These are phyloP conservation scores for Trichopria drosophilae DNA, from an alignment of 2,888 invertebrate genomes.

Conservation along the genomic window DNA sequence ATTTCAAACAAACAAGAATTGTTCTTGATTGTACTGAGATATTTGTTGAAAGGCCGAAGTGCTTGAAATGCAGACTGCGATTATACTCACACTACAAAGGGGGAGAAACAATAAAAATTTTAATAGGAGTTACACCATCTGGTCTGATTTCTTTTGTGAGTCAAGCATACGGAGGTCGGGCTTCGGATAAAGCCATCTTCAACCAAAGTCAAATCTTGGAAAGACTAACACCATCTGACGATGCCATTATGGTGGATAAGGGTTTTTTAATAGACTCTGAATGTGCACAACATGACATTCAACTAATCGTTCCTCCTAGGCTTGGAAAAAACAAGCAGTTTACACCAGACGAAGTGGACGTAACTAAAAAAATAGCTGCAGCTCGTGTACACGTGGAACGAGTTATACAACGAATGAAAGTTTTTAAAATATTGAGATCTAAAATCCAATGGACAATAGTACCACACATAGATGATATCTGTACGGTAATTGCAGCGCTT, in stretches of 20 bases:
- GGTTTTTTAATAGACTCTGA: slow-evolving; percentile 21
- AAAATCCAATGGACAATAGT: slow-evolving; percentile 13
- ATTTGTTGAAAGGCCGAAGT: slow-evolving; percentile 29
- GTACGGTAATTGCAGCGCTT: slow-evolving; percentile 7
- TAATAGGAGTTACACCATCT: slow-evolving; percentile 33
- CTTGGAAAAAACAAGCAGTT: slow-evolving; percentile 10
- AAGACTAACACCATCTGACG: slow-evolving; percentile 16
- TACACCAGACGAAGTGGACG: not conserved
- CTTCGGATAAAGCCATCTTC: slow-evolving; percentile 36
- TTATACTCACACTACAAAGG: slow-evolving; percentile 37
- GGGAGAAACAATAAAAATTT: slow-evolving; percentile 34
- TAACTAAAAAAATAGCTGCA: no score
- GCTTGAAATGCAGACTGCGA: slow-evolving; percentile 30
- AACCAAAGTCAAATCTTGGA: slow-evolving; percentile 28
- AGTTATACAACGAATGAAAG: slow-evolving; percentile 15
- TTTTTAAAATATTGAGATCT: slow-evolving; percentile 10
- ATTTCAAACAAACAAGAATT: slow-evolving; percentile 20
- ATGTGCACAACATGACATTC: not conserved
- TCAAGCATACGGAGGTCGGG: slow-evolving; percentile 32
- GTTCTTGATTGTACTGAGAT: slow-evolving; percentile 37
- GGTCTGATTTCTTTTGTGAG: slow-evolving; percentile 34
- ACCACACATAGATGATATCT: slow-evolving; percentile 10
- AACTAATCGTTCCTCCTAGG: slow-evolving; percentile 18
- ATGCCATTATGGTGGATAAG: slow-evolving; percentile 34
- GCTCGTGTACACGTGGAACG: slow-evolving; percentile 20